phyloP scores from a whole-genome alignment of 2,113 vertebrate species.

The Orthonyx spaldingii region DNA sequence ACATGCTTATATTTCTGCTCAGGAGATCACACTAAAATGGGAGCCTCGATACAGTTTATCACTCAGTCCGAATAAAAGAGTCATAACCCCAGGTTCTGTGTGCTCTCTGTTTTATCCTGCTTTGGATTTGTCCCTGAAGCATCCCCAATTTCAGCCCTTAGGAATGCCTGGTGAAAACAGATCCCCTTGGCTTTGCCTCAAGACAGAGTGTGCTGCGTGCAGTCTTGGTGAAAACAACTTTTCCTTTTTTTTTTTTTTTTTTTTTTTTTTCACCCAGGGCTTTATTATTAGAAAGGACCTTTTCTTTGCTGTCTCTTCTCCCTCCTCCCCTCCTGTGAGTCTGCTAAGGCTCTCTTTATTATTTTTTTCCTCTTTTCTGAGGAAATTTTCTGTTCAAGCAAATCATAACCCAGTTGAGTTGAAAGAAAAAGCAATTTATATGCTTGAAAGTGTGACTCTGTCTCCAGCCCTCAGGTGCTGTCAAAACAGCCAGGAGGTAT shows the following conservation, averaged over 20 bases:
- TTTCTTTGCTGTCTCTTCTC: not conserved
- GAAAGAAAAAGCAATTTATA: slow-evolving; percentile 21
- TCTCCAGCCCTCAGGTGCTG: not conserved
- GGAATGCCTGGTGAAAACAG: not conserved
- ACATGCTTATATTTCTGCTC: not conserved
- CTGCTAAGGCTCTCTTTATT: not conserved
- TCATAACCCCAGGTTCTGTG: no score
- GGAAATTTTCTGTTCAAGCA: not conserved
- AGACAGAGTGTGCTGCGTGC: not conserved
- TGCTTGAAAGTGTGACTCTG: not conserved
- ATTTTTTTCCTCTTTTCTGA: not conserved
- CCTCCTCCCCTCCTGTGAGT: not conserved
- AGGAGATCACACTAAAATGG: not conserved
- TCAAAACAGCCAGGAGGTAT: slow-evolving; percentile 1
- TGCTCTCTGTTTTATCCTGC: not conserved
- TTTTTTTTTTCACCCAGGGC: fast-evolving
- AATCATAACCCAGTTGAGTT: not conserved
- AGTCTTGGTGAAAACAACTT: not conserved
- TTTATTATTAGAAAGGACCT: not conserved
- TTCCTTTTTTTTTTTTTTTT: not conserved
- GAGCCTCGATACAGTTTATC: not conserved
- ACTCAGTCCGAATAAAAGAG: not conserved
- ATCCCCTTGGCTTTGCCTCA: not conserved
- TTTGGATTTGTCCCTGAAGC: not conserved
- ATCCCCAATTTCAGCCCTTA: not conserved